Conservation (phyloP, 2,113 vertebrate species). For the Egretta garzetta region DNA sequence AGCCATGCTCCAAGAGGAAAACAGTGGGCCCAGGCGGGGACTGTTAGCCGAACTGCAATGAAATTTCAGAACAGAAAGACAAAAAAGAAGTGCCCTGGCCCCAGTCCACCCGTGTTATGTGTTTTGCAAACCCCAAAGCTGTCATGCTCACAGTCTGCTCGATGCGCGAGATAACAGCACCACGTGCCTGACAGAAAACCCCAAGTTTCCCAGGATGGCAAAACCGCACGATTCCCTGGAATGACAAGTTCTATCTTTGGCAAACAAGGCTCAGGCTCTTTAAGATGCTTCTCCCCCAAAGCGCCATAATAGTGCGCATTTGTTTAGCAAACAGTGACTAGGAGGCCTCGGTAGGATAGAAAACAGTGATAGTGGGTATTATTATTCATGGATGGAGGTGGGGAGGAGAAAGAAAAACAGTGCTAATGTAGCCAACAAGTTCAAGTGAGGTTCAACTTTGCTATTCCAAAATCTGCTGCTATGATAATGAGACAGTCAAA, state of each 20-base stretch:
- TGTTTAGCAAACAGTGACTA: constrained; percentile 43
- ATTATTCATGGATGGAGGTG: constrained; percentile 22
- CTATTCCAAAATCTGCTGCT: constrained; percentile 35
- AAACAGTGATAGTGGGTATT: neutral
- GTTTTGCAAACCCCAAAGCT: neutral
- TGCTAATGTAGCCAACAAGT: neutral
- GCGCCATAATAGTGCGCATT: neutral
- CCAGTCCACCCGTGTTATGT: neutral
- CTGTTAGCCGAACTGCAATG: neutral
- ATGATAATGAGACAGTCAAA: constrained; percentile 38
- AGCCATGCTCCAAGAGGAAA: neutral
- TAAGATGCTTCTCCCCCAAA: neutral
- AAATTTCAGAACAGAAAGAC: neutral
- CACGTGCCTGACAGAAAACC: neutral
- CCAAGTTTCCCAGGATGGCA: neutral
- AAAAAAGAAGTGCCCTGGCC: neutral
- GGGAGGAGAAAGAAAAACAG: neutral
- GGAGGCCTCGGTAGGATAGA: neutral
- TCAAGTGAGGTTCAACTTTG: constrained; percentile 34
- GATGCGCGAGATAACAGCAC: neutral
- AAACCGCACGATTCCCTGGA: neutral
- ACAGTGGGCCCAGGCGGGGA: neutral
- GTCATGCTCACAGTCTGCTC: neutral
- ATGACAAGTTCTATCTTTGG: constrained; percentile 13
- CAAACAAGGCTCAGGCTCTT: constrained; percentile 1